Percentiles rank a stretch among this genome's conserved stretches.
Evolutionary conservation across 1,140 invertebrate genomes (phyloP).

Genomic region (Andrena cerasifolii): DNA sequence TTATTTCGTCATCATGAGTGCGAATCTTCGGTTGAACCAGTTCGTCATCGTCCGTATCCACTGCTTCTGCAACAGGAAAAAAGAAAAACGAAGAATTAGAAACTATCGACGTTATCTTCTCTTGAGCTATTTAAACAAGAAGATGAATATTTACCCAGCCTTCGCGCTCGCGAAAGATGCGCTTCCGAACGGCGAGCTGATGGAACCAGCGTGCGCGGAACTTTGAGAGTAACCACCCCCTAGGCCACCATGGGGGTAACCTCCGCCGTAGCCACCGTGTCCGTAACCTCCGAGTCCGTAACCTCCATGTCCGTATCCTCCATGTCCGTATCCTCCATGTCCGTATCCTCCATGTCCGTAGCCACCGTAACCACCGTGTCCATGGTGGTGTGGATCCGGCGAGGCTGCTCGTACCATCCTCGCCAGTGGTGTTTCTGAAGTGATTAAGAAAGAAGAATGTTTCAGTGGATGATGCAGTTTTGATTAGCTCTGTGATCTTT

Average conservation of each 20-base stretch:
- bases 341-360: too few relatives aligned
- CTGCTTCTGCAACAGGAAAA: conserved; percentile 10
- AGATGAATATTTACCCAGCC: conserved; percentile 54
- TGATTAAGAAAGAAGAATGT: not conserved
- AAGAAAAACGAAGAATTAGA: not conserved
- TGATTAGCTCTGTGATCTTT: too few relatives aligned
- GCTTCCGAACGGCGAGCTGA: conserved; percentile 59
- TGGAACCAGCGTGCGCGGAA: conserved; percentile 48
- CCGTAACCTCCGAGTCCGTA: not conserved
- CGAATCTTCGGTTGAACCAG: not conserved
- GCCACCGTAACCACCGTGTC: conserved; percentile 17
- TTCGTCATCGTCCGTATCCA: conserved; percentile 45
- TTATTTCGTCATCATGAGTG: not conserved
- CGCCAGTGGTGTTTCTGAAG: not conserved
- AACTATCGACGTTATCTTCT: not conserved
- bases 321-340: conserved; percentile 3
- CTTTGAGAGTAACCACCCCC: conserved; percentile 43
- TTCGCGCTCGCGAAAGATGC: conserved; percentile 47
- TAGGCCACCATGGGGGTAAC: conserved; percentile 1
- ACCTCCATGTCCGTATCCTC: conserved; percentile 6
- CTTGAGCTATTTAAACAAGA: not conserved
- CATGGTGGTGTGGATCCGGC: conserved; percentile 18
- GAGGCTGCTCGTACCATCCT: conserved; percentile 37
- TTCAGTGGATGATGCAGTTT: too few relatives aligned
- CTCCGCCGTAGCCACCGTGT: conserved; percentile 18